Evolutionary conservation across 1,140 invertebrate species (phyloP).

Genomic region (Oryctes rhinoceros): DNA sequence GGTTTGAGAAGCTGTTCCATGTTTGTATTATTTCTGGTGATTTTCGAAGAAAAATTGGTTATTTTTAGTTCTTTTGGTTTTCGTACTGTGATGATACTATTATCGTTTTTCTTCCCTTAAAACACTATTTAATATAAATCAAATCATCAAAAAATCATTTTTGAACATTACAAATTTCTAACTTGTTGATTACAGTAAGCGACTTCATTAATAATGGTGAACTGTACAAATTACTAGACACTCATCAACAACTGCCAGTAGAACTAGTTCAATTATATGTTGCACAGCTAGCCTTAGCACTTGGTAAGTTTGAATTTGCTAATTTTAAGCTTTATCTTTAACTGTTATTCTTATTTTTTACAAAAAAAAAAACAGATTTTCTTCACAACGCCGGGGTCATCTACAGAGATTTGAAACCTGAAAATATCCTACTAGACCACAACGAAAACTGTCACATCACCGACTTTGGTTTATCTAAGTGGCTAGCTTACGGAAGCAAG

Average conservation of each 20-base stretch:
- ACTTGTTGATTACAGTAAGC: conserved; percentile 71
- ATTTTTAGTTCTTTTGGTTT: too few species aligned
- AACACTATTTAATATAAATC: too few species aligned
- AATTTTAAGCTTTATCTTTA: conserved; percentile 8
- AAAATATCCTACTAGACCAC: conserved; percentile 87
- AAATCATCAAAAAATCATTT: too few species aligned
- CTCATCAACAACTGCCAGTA: conserved; percentile 77
- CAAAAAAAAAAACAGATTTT: conserved; percentile 74
- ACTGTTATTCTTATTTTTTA: background rate
- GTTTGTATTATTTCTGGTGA: too few species aligned
- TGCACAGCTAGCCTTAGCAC: conserved; percentile 82
- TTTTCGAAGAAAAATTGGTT: too few species aligned
- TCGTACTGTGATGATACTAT: too few species aligned
- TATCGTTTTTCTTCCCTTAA: too few species aligned
- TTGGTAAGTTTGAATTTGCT: conserved; percentile 69
- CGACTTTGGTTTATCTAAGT: conserved; percentile 95
- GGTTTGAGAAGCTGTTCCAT: too few species aligned
- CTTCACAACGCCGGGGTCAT: conserved; percentile 90
- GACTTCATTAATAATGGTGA: conserved; percentile 85
- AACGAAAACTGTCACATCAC: conserved; percentile 83
- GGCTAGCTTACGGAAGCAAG: conserved; percentile 76
- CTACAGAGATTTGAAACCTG: conserved; percentile 90
- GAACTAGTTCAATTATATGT: conserved; percentile 81
- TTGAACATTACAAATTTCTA: background rate
- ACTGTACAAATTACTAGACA: conserved; percentile 74